Percentiles rank a stretch among this genome's conserved stretches.
Evolutionary conservation across 2,797 vertebrate species (phyloP).

Genomic region (Zenarchopterus dispar): DNA sequence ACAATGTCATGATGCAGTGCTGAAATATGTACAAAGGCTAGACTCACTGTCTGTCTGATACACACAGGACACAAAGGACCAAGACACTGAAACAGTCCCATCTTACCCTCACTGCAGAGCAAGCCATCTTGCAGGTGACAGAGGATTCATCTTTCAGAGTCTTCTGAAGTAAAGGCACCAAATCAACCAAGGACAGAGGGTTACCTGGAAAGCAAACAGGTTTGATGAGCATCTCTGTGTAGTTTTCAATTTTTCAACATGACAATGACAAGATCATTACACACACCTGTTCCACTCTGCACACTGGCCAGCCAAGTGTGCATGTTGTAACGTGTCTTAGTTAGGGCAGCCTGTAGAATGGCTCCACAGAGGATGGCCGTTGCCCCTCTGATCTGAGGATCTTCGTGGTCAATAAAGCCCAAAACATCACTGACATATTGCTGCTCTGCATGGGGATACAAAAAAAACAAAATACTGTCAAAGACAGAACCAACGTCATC

Average conservation of each 20-base stretch:
- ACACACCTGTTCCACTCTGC: slow-evolving; percentile 80
- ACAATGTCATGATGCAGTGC: slow-evolving; percentile 88
- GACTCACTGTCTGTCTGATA: background rate
- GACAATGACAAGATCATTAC: background rate
- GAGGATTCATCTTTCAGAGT: slow-evolving; percentile 94
- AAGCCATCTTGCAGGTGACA: slow-evolving; percentile 95
- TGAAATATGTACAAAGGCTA: slow-evolving; percentile 41
- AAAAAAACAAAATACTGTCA: background rate
- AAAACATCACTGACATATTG: slow-evolving; percentile 93
- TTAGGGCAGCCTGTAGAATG: slow-evolving; percentile 89
- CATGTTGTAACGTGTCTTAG: slow-evolving; percentile 90
- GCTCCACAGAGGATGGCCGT: slow-evolving; percentile 93
- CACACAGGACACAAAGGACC: background rate
- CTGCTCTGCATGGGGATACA: slow-evolving; percentile 82
- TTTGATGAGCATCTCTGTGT: background rate
- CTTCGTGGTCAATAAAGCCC: slow-evolving; percentile 89
- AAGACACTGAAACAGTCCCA: fast-evolving
- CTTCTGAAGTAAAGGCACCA: slow-evolving; percentile 90
- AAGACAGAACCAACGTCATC: no score
- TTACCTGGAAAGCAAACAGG: slow-evolving; percentile 80
- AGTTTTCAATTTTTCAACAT: background rate
- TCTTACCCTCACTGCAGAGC: slow-evolving; percentile 93
- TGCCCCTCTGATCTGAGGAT: slow-evolving; percentile 95
- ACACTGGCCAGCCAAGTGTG: slow-evolving; percentile 88
- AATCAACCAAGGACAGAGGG: slow-evolving; percentile 88